Evolutionary conservation across 2,797 vertebrate genomes (phyloP), one percentile per base, ranked within the genome.

Genomic region (Caiman crocodilus): DNA sequence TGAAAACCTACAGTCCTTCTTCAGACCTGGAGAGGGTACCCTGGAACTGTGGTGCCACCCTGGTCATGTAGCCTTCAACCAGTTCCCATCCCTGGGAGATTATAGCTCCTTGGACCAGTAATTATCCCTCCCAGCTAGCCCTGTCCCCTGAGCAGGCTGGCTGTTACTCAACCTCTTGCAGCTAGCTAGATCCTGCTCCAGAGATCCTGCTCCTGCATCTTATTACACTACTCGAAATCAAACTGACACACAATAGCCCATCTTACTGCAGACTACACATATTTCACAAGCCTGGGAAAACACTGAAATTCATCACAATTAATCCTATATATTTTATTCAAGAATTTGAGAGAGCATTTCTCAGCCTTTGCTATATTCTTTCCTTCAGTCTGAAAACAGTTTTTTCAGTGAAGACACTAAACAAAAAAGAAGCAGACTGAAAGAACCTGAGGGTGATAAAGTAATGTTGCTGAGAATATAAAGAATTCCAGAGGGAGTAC

Each of bases 391-490:
- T 56, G 23, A 16, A 20, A 84, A 23, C 8, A 20, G 14, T 15
- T 89, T 71, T 82, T 75, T 85, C 71, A 69, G 64, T 78, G 76
- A 69, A 50, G 59, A 93, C 88, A 79, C 2, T 21, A 59, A 76
- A 84, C 21, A 14, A 94, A 92, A 88, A 87, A 82, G n/a, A 42
- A 82, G 26, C 14, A 82, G 79, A 75, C 59, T 56, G 82, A 55
- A 74, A 88, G 59, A 95, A 89, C 32, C 77, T 64, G 35, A 79
- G 26, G 14, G 63, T 10, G 12, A 85, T 79, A 90, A 90, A 79
- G 80, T 75, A 81, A 86, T 86, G 85, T 90, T 23, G 28, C 61
- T 76, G 81, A 88, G 77, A 89, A 84, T 30, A 32, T 77, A 76
- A 79, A 79, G 85, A 82, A 93, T 74, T 82, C 74, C 59, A 74